Percentiles rank a stretch among this genome's conserved stretches.
These are phyloP conservation scores for Coendou prehensilis DNA, from an alignment of 2,797 vertebrate species.

Conservation along the genomic window DNA sequence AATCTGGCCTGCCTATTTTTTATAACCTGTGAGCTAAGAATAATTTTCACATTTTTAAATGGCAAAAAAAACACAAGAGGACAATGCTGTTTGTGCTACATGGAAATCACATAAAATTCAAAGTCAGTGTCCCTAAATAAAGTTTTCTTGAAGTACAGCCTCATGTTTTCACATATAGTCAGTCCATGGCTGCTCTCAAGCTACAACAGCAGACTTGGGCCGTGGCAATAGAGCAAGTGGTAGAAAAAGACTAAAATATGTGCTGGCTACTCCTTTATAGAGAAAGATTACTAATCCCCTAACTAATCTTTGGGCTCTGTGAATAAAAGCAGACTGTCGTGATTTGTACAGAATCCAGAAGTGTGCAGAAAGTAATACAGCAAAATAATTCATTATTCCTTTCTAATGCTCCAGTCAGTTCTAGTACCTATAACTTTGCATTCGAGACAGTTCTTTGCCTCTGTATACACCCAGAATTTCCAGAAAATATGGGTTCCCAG, in stretches of 20 bases:
- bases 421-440: neutral
- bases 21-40: neutral
- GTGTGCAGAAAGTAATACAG: slow-evolving; percentile 9
- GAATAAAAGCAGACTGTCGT: neutral
- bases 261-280: neutral
- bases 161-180: neutral
- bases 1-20: neutral
- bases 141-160: slow-evolving; percentile 28
- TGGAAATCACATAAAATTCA: slow-evolving; percentile 30
- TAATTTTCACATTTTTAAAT: slow-evolving; percentile 44
- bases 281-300: neutral
- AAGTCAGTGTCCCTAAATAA: slow-evolving; percentile 33
- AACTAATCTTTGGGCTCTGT: neutral
- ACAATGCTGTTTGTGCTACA: neutral
- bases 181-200: neutral
- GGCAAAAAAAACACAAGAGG: neutral
- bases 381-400: neutral
- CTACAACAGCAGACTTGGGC: neutral
- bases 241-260: neutral
- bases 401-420: neutral
- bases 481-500: slow-evolving; percentile 20
- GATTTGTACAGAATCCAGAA: slow-evolving; percentile 50
- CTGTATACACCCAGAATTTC: neutral
- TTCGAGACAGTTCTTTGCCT: slow-evolving; percentile 37
- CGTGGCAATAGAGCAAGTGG: neutral